phyloP scores from a whole-genome alignment of 2,797 vertebrate species.

The Momotus momota region DNA sequence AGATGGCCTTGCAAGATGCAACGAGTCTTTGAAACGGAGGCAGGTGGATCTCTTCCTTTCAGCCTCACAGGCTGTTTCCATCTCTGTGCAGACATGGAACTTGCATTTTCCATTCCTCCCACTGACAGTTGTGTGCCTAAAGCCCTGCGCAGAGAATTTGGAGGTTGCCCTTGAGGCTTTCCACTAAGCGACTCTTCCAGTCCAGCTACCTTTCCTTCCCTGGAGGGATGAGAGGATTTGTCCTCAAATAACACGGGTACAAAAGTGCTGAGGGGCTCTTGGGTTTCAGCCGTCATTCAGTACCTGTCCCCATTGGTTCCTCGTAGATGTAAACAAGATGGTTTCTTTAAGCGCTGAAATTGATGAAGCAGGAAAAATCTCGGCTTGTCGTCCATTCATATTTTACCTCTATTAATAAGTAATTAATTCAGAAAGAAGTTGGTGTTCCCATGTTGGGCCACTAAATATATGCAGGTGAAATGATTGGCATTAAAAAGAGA shows the following conservation, averaged over 20 bases:
- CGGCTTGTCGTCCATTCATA: background rate
- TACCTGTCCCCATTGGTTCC: background rate
- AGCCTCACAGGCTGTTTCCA: background rate
- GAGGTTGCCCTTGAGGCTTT: background rate
- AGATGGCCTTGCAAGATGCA: background rate
- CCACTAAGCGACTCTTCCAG: background rate
- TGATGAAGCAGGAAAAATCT: slow-evolving; percentile 38
- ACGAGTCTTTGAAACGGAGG: background rate
- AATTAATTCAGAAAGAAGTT: slow-evolving; percentile 61
- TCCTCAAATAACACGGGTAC: background rate
- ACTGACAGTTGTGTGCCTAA: background rate
- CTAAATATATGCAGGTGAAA: slow-evolving; percentile 40
- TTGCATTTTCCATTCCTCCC: slow-evolving; percentile 4
- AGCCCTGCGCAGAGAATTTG: background rate
- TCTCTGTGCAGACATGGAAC: background rate
- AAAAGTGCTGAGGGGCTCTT: background rate
- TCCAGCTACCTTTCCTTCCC: background rate
- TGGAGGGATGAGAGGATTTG: background rate
- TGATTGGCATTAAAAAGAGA: slow-evolving; percentile 49
- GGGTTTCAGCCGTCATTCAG: slow-evolving; percentile 17
- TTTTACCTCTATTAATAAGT: slow-evolving; percentile 65
- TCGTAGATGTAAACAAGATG: background rate
- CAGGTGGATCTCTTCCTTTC: background rate
- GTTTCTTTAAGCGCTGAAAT: slow-evolving; percentile 21
- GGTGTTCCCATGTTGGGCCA: slow-evolving; percentile 18